Percentiles rank a stretch among this genome's conserved stretches.
Conservation (phyloP, 2,888 invertebrate genomes). For the Tachina fera region DNA sequence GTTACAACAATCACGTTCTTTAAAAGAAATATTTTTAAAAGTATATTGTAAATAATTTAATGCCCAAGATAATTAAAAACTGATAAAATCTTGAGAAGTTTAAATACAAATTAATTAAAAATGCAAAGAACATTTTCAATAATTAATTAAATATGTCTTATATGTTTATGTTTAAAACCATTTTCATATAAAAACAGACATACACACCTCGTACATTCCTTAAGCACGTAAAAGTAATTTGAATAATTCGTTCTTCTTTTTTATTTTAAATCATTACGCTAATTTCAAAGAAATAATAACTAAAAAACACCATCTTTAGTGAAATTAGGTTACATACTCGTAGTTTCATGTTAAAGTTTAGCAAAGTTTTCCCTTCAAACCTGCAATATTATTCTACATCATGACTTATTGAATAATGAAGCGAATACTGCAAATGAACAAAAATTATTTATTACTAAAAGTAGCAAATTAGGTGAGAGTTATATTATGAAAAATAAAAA, state of each 20-base stretch:
- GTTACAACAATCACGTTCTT: not conserved
- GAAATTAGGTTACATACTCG: not conserved
- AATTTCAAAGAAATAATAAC: not conserved
- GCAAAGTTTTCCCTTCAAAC: not conserved
- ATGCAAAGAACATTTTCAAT: slow-evolving; percentile 4
- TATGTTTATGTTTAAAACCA: too few relatives aligned
- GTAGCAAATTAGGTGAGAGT: slow-evolving; percentile 60
- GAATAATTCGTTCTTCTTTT: slow-evolving; percentile 6
- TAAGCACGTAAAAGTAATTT: slow-evolving; percentile 62
- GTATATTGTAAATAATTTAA: slow-evolving; percentile 36
- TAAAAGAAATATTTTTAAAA: not conserved
- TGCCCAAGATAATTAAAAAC: slow-evolving; percentile 25
- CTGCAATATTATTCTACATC: not conserved
- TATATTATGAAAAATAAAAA: slow-evolving; percentile 1
- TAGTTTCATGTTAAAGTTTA: slow-evolving; percentile 28
- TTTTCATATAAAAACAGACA: slow-evolving; percentile 2
- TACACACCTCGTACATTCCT: not conserved
- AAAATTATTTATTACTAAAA: slow-evolving; percentile 64
- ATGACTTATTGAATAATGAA: not conserved
- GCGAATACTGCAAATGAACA: slow-evolving; percentile 31
- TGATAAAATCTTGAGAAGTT: slow-evolving; percentile 17
- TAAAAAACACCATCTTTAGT: not conserved
- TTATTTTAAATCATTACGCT: slow-evolving; percentile 20
- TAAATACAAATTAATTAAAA: slow-evolving; percentile 37
- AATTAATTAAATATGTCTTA: too few relatives aligned